Evolutionary conservation across 2,888 invertebrate genomes (phyloP).

Genomic region (Drosophila sordidula): DNA sequence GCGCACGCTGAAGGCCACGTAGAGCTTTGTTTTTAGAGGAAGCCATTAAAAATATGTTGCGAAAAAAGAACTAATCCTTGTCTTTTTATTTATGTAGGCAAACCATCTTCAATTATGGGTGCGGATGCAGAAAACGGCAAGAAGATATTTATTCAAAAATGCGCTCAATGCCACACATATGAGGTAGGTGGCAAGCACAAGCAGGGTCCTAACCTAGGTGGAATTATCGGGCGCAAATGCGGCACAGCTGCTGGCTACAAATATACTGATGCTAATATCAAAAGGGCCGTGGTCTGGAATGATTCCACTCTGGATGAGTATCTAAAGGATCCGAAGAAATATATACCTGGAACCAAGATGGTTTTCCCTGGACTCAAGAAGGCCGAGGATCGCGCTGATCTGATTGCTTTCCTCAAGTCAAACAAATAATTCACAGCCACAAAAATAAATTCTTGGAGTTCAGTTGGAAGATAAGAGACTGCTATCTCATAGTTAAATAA

Average conservation of each 20-base stretch:
- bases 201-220: slow-evolving; percentile 97
- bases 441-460: neutral
- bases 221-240: slow-evolving; percentile 96
- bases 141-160: slow-evolving; percentile 97
- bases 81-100: slow-evolving; percentile 20
- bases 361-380: slow-evolving; percentile 99
- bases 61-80: slow-evolving; percentile 9
- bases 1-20: slow-evolving; percentile 48
- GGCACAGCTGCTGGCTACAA: slow-evolving; percentile 95
- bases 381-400: slow-evolving; percentile 95
- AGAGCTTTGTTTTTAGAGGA: slow-evolving; percentile 30
- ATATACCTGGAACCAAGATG: slow-evolving; percentile 99
- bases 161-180: slow-evolving; percentile 97
- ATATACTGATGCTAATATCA: slow-evolving; percentile 97
- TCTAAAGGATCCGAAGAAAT: slow-evolving; percentile 99
- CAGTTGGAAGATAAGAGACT: neutral
- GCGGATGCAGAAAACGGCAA: slow-evolving; percentile 98
- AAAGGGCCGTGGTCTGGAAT: slow-evolving; percentile 98
- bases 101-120: slow-evolving; percentile 87
- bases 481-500: neutral
- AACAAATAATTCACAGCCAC: slow-evolving; percentile 53
- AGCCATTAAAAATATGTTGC: slow-evolving; percentile 23
- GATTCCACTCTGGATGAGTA: slow-evolving; percentile 97
- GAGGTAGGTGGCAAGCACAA: slow-evolving; percentile 97
- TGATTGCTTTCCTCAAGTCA: slow-evolving; percentile 95